Evolutionary conservation across 2,797 vertebrate species (phyloP), one percentile per base, ranked within the genome.

Genomic region (Chromis chromis): DNA sequence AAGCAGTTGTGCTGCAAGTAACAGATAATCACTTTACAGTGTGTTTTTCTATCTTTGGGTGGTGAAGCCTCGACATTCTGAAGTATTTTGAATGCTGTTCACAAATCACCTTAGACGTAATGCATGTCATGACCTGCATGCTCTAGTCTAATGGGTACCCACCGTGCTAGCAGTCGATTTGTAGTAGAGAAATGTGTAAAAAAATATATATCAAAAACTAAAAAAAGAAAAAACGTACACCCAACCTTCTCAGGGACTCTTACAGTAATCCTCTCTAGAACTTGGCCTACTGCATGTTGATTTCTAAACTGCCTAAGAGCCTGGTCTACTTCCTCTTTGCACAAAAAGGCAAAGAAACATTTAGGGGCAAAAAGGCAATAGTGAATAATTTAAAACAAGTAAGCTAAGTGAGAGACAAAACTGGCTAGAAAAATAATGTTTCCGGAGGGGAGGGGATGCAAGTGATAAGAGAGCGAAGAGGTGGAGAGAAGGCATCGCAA

Each of bases 191-290:
- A 90, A 87, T 54, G 81, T 89, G 84, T 83, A 60, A 74, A 50
- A 63, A 78, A 73, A 62, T 53, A 36, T 59, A 49, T 9, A 10
- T 25, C 53, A 52, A 74, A 78, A 74, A 83, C 66, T 78, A 67
- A 46, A 42, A 60, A 71, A 69, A 74, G 22, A 55, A 33, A 61
- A 82, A 74, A 82, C 78, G 76, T 83, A 85, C 86, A 88, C 88
- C 84, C 86, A 89, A 91, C 86, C 88, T 91, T 91, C 93, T 94
- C 93, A 93, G 93, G 93, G 93, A 94, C 88, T 87, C 88, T 88
- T 86, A 78, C 79, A 85, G 88, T 82, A 72, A 88, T 91, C 89
- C 87, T 89, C 86, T 82, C 77, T 79, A 85, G 86, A 90, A 85
- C 83, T 81, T 86, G 89, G 89, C 88, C 85, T 82, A 89, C 81